These are phyloP conservation scores for Aphrophora alni DNA, from an alignment of 2,888 invertebrate genomes.

Conservation along the genomic window DNA sequence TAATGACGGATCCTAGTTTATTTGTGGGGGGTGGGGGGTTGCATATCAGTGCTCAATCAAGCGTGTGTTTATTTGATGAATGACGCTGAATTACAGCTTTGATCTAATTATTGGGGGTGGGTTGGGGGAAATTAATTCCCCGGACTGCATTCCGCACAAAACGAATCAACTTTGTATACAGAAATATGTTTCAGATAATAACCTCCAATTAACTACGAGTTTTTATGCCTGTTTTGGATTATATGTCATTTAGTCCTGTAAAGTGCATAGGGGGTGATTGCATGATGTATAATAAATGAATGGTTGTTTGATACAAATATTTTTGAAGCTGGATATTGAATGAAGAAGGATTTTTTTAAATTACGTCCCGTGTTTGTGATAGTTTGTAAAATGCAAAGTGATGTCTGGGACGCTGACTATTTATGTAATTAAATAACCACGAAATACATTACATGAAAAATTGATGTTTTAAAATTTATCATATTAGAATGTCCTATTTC, in stretches of 20 bases:
- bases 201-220: neutral
- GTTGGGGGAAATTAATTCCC: neutral
- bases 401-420: no score
- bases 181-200: slow-evolving; percentile 2
- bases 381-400: no score
- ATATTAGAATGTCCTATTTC: no score
- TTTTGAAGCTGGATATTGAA: no score
- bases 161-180: neutral
- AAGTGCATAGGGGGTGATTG: neutral
- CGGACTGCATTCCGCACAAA: neutral
- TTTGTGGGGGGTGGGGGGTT: neutral
- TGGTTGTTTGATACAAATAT: no score
- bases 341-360: no score
- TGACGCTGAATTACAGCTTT: slow-evolving; percentile 6
- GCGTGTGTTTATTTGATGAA: slow-evolving; percentile 9
- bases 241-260: neutral
- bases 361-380: no score
- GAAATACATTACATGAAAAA: no score
- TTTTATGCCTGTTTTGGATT: neutral
- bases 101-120: neutral
- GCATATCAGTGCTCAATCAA: slow-evolving; percentile 2
- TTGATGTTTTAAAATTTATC: no score
- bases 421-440: no score
- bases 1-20: neutral
- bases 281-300: no score